These are phyloP conservation scores for Perdita meconis DNA, from an alignment of 2,888 invertebrate species.

Conservation along the genomic window DNA sequence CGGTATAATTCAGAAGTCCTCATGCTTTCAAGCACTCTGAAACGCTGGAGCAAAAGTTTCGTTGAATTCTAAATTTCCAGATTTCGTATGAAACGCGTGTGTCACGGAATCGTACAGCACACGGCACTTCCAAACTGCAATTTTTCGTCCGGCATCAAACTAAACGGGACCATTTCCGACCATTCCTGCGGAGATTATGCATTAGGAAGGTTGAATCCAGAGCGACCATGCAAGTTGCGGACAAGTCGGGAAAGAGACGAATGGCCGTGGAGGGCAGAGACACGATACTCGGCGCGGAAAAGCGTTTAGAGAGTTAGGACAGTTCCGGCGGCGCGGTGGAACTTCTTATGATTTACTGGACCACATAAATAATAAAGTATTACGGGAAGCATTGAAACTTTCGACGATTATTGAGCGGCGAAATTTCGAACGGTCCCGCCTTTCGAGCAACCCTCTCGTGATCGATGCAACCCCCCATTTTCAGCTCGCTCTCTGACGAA, in stretches of 20 bases:
- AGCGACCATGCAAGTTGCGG: constrained; percentile 25
- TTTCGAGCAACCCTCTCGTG: neutral
- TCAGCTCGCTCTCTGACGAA: neutral
- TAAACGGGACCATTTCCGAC: constrained; percentile 61
- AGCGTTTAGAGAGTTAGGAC: constrained; percentile 63
- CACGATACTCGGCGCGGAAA: constrained; percentile 61
- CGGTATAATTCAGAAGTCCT: too few relatives aligned
- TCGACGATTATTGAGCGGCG: constrained; percentile 34
- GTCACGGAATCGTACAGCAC: neutral
- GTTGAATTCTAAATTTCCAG: neutral
- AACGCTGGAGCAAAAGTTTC: too few relatives aligned
- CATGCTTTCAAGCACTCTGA: too few relatives aligned
- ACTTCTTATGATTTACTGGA: constrained; percentile 60
- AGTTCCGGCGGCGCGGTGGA: constrained; percentile 41
- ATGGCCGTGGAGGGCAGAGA: constrained; percentile 46
- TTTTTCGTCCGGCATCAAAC: constrained; percentile 68
- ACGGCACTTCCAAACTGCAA: constrained; percentile 57
- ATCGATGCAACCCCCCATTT: neutral
- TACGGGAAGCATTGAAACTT: constrained; percentile 45
- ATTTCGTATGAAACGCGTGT: neutral
- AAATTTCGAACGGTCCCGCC: constrained; percentile 30
- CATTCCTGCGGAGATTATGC: constrained; percentile 77
- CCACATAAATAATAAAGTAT: constrained; percentile 65
- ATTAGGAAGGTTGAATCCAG: constrained; percentile 60
- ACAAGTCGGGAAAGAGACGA: constrained; percentile 40